Percentiles rank a stretch among this genome's conserved stretches.
Evolutionary conservation across 2,888 invertebrate genomes (phyloP).

Genomic region (Ptycholaimellus sp.): DNA sequence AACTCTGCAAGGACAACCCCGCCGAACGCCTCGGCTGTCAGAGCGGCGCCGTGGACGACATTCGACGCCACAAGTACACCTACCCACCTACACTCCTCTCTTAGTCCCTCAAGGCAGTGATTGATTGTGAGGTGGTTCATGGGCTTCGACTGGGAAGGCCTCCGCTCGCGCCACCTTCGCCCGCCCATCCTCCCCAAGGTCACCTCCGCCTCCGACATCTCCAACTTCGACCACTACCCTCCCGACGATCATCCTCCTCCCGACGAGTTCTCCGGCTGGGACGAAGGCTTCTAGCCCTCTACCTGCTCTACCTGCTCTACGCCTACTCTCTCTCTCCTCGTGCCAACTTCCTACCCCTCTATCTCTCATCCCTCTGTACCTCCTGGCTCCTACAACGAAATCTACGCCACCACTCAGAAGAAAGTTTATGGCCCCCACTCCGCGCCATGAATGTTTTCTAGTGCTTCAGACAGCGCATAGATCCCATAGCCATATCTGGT

Average conservation of each 20-base stretch:
- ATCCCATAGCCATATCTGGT: too few species aligned
- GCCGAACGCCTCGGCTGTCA: constrained; percentile 69
- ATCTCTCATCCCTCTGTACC: too few species aligned
- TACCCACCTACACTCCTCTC: neutral
- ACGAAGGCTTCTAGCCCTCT: constrained; percentile 57
- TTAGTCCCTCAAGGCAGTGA: neutral
- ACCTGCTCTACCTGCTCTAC: too few species aligned
- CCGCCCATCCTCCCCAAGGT: constrained; percentile 34
- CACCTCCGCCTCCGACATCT: constrained; percentile 45
- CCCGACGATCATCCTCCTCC: constrained; percentile 55
- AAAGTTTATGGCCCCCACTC: too few species aligned
- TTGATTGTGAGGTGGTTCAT: constrained; percentile 52
- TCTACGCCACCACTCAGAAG: too few species aligned
- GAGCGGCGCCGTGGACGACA: constrained; percentile 57
- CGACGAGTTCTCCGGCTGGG: constrained; percentile 72
- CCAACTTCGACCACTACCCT: constrained; percentile 64
- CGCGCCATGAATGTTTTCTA: too few species aligned
- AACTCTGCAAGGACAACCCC: constrained; percentile 57
- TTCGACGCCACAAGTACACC: constrained; percentile 50
- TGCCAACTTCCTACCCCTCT: too few species aligned
- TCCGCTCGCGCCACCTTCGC: constrained; percentile 41
- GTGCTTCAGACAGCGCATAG: too few species aligned
- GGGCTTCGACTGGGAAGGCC: constrained; percentile 63
- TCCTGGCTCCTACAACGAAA: too few species aligned
- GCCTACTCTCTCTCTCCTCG: too few species aligned